Evolutionary conservation across 2,888 invertebrate genomes (phyloP), one percentile per base, ranked within the genome.

Genomic region (Osedax frankpressi): DNA sequence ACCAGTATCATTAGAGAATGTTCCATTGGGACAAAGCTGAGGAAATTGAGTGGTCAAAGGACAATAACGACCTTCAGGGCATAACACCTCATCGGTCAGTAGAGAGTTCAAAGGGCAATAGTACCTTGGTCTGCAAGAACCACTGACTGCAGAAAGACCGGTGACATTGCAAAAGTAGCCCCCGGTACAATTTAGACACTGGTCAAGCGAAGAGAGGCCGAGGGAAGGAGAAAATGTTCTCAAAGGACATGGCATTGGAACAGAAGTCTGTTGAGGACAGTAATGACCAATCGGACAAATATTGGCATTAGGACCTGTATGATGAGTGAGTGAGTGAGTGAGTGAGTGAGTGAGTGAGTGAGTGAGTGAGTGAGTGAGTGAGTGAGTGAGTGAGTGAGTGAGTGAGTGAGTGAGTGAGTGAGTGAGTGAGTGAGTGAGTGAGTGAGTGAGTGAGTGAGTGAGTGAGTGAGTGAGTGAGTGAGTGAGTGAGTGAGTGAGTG

Each of bases 141-240:
- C 82, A 25, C 77, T 77, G 28, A 80, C 81, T 11, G 79, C 77
- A 44, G 79, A 80, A 71, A 82, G 75, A 68, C 82, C 82, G 77
- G 82, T 82, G 27, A 76, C 75, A 76, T 82, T 81, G 76, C 83
- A 83, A 78, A 77, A 81, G 75, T 77, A 79, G 1, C 83, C 82
- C 71, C 81, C 82, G 14, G 82, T 82, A 77, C 83, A 83, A 78
- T 82, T 81, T 19, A 80, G 77, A 77, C 83, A 83, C 73, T 82
- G 77, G 26, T 67, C 72, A 30, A 77, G 78, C 6, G 73, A 70
- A 24, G 77, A 78, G 24, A 80, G 79, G 2, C 79, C 79, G 3
- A 74, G 70, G 14, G 77, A 75, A 3, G 81, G 80, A 71, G 79
- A 81, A 78, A 77, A 83, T 6, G 79, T 80, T 11, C 83, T 82